These are phyloP conservation scores for Cecropterus lyciades DNA, from an alignment of 1,140 invertebrate genomes.

Conservation along the genomic window DNA sequence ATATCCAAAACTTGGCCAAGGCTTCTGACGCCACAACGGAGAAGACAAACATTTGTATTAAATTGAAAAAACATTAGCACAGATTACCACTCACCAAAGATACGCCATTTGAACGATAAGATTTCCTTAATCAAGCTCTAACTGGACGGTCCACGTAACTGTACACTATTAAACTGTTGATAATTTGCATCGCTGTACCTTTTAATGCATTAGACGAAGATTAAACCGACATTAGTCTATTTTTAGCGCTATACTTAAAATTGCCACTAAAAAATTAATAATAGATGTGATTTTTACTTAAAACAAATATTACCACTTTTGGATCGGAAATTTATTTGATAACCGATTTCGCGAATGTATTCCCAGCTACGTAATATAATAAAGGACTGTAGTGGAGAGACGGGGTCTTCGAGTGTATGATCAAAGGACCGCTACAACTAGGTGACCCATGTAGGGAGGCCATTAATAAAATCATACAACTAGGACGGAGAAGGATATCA, in stretches of 20 bases:
- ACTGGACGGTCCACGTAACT: constrained; percentile 10
- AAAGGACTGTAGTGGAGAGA: constrained; percentile 15
- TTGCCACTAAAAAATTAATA: neutral
- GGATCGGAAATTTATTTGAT: neutral
- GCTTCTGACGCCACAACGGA: neutral
- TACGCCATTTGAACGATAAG: constrained; percentile 12
- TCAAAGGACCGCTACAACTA: constrained; percentile 29
- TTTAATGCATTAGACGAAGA: constrained; percentile 4
- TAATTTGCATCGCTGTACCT: constrained; percentile 25
- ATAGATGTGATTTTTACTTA: neutral
- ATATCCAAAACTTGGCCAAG: neutral
- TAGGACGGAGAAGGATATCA: neutral
- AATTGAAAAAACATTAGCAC: neutral
- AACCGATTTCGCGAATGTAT: constrained; percentile 15
- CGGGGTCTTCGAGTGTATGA: constrained; percentile 24
- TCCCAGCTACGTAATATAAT: constrained; percentile 3
- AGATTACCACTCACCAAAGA: constrained; percentile 14
- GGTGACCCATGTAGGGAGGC: constrained; percentile 21
- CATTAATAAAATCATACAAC: neutral
- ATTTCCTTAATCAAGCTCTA: constrained; percentile 20
- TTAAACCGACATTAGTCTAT: constrained; percentile 18
- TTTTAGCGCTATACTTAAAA: constrained; percentile 11
- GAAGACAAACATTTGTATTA: constrained; percentile 1
- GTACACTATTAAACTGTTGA: constrained; percentile 29
- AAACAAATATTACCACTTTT: neutral